Conservation (phyloP, 2,888 invertebrate species). For the Brachyptera risi region DNA sequence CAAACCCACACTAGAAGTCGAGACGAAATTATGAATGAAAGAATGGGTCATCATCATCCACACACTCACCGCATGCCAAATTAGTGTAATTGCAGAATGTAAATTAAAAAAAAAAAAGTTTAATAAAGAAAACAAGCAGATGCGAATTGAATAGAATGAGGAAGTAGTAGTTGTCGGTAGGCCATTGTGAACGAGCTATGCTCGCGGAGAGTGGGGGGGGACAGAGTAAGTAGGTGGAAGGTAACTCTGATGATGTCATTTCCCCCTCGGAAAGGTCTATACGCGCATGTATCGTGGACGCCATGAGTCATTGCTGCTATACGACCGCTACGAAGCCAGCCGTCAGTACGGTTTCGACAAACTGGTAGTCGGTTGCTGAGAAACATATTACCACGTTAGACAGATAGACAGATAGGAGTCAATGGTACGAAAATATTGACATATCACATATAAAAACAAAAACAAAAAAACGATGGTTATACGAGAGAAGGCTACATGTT, state of each 20-base stretch:
- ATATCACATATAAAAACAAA: not conserved
- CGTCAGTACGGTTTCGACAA: not conserved
- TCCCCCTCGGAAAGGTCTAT: not conserved
- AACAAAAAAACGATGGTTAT: not conserved
- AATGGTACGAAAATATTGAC: not conserved
- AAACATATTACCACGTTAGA: not conserved
- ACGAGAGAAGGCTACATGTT: not conserved
- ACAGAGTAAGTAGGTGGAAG: not conserved
- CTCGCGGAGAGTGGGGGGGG: not conserved
- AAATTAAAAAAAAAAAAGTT: no score
- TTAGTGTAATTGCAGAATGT: no score
- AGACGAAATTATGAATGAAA: no score
- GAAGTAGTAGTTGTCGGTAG: constrained; percentile 9
- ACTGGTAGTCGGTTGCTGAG: not conserved
- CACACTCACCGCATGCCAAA: no score
- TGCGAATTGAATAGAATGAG: constrained; percentile 14
- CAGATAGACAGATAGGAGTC: not conserved
- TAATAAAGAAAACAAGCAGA: not conserved
- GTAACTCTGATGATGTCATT: not conserved
- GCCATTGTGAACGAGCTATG: no score
- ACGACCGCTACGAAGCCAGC: not conserved
- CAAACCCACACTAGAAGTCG: no score
- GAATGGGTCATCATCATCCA: no score
- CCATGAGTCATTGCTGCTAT: not conserved
- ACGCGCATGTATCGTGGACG: not conserved